Conservation (phyloP, 2,888 invertebrate genomes). For the Pheosia tremula region DNA sequence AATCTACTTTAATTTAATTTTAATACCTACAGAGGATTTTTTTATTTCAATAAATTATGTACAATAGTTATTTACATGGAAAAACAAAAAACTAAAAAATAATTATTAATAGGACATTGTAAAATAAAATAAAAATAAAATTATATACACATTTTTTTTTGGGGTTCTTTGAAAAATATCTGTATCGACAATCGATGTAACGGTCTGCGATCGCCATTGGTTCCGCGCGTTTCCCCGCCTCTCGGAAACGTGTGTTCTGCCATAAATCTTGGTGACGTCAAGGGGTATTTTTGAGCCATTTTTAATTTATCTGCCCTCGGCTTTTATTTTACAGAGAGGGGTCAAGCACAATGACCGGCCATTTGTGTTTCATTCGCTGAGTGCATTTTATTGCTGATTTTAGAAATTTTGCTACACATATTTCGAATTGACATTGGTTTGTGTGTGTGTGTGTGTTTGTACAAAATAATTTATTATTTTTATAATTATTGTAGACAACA, state of each 20-base stretch:
- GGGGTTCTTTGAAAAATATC: background rate
- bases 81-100: no score
- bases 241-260: constrained; percentile 56
- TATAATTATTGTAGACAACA: background rate
- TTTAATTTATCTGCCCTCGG: constrained; percentile 83
- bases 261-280: constrained; percentile 54
- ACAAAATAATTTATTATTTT: background rate
- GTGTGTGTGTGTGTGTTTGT: background rate
- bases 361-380: constrained; percentile 57
- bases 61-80: no score
- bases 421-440: background rate
- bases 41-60: no score
- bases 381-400: constrained; percentile 72
- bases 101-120: no score
- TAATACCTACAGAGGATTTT: no score
- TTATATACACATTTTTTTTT: no score
- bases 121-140: no score
- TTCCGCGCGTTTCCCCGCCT: constrained; percentile 35
- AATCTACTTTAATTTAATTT: no score
- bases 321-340: constrained; percentile 80
- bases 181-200: constrained; percentile 14
- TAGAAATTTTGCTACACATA: constrained; percentile 55
- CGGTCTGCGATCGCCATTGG: constrained; percentile 8
- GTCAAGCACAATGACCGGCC: constrained; percentile 73
- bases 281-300: constrained; percentile 81